Conservation (phyloP, 2,888 invertebrate species). For the Cremastobaeus sp. region DNA sequence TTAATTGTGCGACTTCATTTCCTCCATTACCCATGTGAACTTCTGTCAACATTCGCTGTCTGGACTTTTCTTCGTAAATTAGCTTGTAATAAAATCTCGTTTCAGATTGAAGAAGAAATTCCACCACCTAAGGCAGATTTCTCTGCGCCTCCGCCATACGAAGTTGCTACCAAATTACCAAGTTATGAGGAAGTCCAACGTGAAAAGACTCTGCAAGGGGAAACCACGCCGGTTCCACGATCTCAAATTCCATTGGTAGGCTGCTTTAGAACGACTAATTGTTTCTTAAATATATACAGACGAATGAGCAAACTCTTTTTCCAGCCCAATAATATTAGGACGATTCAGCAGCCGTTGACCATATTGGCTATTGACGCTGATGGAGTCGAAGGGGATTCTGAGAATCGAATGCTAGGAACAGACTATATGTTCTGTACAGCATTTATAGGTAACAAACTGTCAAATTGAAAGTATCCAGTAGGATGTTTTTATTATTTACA, state of each 20-base stretch:
- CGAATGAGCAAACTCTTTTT: conserved; percentile 28
- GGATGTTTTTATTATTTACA: too few species aligned
- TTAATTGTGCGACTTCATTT: too few species aligned
- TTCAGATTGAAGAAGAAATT: conserved; percentile 80
- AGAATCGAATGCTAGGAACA: conserved; percentile 91
- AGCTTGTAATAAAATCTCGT: too few species aligned
- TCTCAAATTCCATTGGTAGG: conserved; percentile 74
- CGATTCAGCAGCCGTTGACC: conserved; percentile 82
- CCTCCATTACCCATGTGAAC: too few species aligned
- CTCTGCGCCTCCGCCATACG: conserved; percentile 93
- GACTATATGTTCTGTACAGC: conserved; percentile 96
- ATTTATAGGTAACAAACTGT: conserved; percentile 89
- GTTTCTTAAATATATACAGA: not conserved
- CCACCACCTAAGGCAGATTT: conserved; percentile 91
- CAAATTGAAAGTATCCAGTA: too few species aligned
- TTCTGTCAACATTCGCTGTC: too few species aligned
- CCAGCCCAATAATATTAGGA: conserved; percentile 74
- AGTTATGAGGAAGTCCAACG: conserved; percentile 95
- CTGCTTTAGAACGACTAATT: not conserved
- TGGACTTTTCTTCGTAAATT: too few species aligned
- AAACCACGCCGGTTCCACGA: conserved; percentile 78
- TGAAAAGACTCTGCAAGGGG: conserved; percentile 89
- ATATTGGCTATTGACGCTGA: conserved; percentile 89
- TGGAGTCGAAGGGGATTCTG: conserved; percentile 84
- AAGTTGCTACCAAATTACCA: conserved; percentile 90